Conservation (phyloP, 2,888 invertebrate genomes). For the Lasioglossum figueresi region DNA sequence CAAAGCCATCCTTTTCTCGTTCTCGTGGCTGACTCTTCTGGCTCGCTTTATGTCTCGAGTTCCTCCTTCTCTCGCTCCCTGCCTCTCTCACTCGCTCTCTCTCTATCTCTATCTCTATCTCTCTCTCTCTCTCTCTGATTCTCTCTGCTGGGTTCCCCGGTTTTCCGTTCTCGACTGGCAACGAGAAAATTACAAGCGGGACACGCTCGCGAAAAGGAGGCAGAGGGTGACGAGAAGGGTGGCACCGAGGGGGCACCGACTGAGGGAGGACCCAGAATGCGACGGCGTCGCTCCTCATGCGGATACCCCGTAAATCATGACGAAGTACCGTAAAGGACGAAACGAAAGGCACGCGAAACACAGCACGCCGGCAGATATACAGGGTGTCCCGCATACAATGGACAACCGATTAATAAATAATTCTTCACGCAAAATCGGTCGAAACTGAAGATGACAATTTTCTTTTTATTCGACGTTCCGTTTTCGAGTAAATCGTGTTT, state of each 20-base stretch:
- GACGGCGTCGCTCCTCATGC: constrained; percentile 69
- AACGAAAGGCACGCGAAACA: constrained; percentile 73
- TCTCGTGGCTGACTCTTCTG: background rate
- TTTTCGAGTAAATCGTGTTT: too few species aligned
- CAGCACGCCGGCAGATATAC: constrained; percentile 34
- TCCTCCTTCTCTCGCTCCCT: too few species aligned
- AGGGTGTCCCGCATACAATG: too few species aligned
- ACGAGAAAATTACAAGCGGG: constrained; percentile 69
- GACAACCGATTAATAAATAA: too few species aligned
- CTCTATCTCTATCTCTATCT: background rate
- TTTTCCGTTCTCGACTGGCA: constrained; percentile 47
- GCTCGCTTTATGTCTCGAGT: constrained; percentile 15
- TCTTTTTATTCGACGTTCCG: too few species aligned
- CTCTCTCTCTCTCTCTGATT: background rate
- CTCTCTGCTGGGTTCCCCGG: background rate
- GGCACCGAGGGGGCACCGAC: constrained; percentile 25
- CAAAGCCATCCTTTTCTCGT: constrained; percentile 5
- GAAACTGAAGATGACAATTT: too few species aligned
- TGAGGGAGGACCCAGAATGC: constrained; percentile 44
- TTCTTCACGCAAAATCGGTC: too few species aligned
- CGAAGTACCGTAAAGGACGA: constrained; percentile 73
- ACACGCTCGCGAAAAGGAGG: constrained; percentile 45
- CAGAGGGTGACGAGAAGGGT: background rate
- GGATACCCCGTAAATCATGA: constrained; percentile 73
- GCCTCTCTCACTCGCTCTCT: background rate